Percentiles rank a stretch among this genome's conserved stretches.
phyloP scores from a whole-genome alignment of 1,140 invertebrate species.

The Periplaneta americana region DNA sequence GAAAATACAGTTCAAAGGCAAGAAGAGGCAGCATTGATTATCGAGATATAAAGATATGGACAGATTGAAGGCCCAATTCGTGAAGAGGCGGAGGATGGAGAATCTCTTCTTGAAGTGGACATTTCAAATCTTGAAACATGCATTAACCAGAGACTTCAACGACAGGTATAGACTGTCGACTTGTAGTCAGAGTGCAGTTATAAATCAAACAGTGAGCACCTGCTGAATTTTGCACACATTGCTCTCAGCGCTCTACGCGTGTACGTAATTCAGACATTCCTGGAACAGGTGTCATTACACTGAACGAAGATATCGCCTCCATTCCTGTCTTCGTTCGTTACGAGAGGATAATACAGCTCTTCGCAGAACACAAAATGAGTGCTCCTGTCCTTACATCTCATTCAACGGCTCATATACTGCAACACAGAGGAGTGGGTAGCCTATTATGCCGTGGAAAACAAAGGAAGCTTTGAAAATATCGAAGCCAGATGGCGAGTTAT shows the following conservation, averaged over 20 bases:
- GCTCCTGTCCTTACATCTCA: background rate
- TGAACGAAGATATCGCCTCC: background rate
- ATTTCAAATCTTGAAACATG: too few relatives aligned
- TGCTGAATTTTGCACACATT: background rate
- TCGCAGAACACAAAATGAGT: background rate
- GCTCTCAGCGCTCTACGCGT: background rate
- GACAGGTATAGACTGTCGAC: too few relatives aligned
- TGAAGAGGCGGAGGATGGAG: too few relatives aligned
- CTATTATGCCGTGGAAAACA: background rate
- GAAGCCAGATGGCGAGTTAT: background rate
- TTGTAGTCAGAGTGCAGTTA: too few relatives aligned
- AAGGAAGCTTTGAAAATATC: background rate
- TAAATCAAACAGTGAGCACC: too few relatives aligned
- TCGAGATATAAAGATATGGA: too few relatives aligned
- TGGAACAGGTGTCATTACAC: background rate
- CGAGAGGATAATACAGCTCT: background rate
- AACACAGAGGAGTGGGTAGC: background rate
- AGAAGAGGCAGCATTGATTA: too few relatives aligned
- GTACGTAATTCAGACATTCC: background rate
- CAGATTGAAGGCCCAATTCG: too few relatives aligned
- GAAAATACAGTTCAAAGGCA: too few relatives aligned
- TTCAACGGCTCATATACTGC: background rate
- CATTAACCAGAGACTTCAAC: too few relatives aligned
- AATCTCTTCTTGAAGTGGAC: too few relatives aligned
- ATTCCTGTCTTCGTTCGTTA: background rate